Evolutionary conservation across 1,140 invertebrate genomes (phyloP).

Genomic region (Homarus americanus): DNA sequence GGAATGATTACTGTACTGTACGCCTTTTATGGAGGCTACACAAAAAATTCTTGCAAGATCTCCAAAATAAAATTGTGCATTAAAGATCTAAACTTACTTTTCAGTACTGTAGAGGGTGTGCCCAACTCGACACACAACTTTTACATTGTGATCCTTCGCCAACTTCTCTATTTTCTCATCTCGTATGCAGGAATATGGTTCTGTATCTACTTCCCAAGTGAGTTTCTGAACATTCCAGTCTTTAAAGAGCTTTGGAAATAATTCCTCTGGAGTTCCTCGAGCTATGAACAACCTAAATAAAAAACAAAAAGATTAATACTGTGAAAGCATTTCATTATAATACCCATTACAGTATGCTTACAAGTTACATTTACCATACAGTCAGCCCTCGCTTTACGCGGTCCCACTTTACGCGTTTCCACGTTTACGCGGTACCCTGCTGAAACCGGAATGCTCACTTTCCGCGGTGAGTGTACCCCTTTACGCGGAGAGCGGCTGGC

Average conservation of each 20-base stretch:
- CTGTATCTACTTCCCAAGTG: constrained; percentile 86
- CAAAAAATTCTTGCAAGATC: too few species aligned
- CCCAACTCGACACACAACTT: constrained; percentile 82
- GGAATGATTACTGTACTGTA: too few species aligned
- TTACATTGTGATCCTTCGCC: constrained; percentile 81
- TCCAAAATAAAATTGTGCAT: too few species aligned
- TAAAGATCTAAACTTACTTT: constrained; percentile 66
- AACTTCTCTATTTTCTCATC: constrained; percentile 83
- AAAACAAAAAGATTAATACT: neutral
- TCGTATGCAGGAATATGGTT: constrained; percentile 83
- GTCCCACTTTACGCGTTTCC: too few species aligned
- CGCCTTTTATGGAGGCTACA: too few species aligned
- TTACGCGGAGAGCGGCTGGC: too few species aligned
- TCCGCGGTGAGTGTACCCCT: too few species aligned
- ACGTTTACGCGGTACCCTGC: too few species aligned
- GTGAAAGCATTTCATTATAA: neutral
- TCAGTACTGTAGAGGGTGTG: constrained; percentile 86
- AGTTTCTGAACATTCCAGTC: constrained; percentile 84
- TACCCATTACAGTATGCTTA: neutral
- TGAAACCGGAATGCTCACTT: too few species aligned
- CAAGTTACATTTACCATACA: neutral
- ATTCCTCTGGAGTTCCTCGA: constrained; percentile 82
- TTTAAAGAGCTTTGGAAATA: constrained; percentile 83
- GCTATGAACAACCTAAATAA: constrained; percentile 81
- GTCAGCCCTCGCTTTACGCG: too few species aligned